Evolutionary conservation across 2,797 vertebrate species (phyloP), one percentile per base, ranked within the genome.

Genomic region (Psittacula derbiana): DNA sequence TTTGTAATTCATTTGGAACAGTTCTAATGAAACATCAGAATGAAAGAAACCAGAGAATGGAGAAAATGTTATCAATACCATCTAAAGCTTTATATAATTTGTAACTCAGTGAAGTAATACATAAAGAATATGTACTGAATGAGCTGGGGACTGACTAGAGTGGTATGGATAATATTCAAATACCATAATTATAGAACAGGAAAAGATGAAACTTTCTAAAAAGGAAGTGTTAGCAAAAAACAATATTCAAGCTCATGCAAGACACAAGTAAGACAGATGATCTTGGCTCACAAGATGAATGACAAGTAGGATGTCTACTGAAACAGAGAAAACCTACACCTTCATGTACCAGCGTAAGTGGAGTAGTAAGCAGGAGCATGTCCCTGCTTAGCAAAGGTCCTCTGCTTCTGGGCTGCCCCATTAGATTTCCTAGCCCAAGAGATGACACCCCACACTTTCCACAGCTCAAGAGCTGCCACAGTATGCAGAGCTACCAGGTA

Each of bases 401-500:
- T 0, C 0, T 6, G 57, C 20, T 83, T 36, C 61, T 19, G 44
- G 0, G 1, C 13, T 28, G 15, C 43, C 25, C 19, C 23, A 11
- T 19, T 49, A 28, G 5, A 69, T 55, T 61, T 50, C 52, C 46
- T 38, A 3, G 14, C 13, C 53, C 76, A 75, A 92, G 64, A 57
- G 47, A 75, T 65, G 61, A 53, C 70, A 62, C 11, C 73, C 47
- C 61, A 41, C 1, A 5, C 49, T 75, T 78, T 46, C 43, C 0
- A 0, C 40, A 58, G 38, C 61, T n/a, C 8, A 21, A 46, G 46
- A 1, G 49, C 58, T 70, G 41, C n/a, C 52, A 24, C 8, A 8
- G 36, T 16, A 21, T 28, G 7, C n/a, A 15, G 11, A 40, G 40
- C 9, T 30, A 8, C 30, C 78, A 53, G 40, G 49, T 6, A 31